Evolutionary conservation across 2,113 vertebrate genomes (phyloP).

Genomic region (Oxyruncus cristatus): DNA sequence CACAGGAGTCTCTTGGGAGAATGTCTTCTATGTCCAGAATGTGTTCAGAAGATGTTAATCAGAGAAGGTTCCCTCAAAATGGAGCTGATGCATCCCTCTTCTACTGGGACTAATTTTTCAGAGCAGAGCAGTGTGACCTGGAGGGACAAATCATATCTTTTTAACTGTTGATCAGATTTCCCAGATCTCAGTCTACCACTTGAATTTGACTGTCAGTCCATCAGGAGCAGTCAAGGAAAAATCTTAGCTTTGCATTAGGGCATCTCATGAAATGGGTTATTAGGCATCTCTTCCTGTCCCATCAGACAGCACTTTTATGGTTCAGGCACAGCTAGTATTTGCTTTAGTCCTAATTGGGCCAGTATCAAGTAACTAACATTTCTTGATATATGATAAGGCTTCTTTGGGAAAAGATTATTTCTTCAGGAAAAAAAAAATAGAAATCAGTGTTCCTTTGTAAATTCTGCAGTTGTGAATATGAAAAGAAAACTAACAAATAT

Average conservation of each 20-base stretch:
- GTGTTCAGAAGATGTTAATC: background rate
- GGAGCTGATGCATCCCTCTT: background rate
- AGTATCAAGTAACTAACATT: background rate
- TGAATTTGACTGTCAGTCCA: background rate
- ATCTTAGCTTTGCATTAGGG: background rate
- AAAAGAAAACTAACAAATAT: background rate
- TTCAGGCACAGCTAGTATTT: background rate
- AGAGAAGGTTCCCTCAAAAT: background rate
- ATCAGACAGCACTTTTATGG: background rate
- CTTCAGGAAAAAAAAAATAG: background rate
- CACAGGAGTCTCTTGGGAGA: background rate
- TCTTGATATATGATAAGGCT: background rate
- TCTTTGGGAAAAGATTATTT: background rate
- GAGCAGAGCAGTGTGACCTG: background rate
- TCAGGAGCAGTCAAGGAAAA: background rate
- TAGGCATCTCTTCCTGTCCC: background rate
- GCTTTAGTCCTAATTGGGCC: background rate
- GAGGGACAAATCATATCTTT: background rate
- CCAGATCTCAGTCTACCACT: background rate
- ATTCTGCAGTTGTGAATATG: background rate
- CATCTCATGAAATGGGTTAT: background rate
- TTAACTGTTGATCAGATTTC: background rate
- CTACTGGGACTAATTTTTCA: background rate
- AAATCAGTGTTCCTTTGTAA: background rate
- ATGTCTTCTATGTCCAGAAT: background rate